Percentiles rank a stretch among this genome's conserved stretches.
These are phyloP conservation scores for Datnioides undecimradiatus DNA, from an alignment of 2,113 vertebrate genomes.

Conservation along the genomic window DNA sequence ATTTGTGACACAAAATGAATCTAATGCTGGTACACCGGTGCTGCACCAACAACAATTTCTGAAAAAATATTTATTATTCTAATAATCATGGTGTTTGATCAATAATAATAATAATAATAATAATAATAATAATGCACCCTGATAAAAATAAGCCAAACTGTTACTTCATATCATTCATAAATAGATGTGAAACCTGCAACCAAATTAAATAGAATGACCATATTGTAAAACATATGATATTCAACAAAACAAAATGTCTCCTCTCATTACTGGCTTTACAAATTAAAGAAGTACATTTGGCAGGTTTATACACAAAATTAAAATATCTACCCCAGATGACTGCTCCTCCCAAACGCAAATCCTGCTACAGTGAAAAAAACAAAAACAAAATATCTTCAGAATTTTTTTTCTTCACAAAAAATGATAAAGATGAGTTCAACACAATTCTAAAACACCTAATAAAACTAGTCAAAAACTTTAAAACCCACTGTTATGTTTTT, in stretches of 20 bases:
- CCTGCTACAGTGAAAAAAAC: constrained; percentile 91
- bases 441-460: constrained; percentile 97
- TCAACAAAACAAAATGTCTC: constrained; percentile 85
- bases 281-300: constrained; percentile 91
- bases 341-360: constrained; percentile 84
- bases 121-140: constrained; percentile 86
- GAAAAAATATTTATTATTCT: constrained; percentile 81
- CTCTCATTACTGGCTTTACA: constrained; percentile 87
- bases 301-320: constrained; percentile 90
- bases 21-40: constrained; percentile 81
- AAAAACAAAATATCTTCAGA: constrained; percentile 90
- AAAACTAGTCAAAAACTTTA: constrained; percentile 96
- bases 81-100: constrained; percentile 73
- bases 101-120: constrained; percentile 77
- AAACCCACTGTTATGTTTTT: constrained; percentile 86
- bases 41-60: constrained; percentile 80
- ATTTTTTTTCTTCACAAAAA: constrained; percentile 88
- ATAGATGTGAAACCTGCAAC: constrained; percentile 88
- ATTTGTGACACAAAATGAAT: constrained; percentile 88
- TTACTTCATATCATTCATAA: constrained; percentile 91
- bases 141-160: constrained; percentile 87
- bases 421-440: constrained; percentile 94
- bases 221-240: constrained; percentile 84
- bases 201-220: constrained; percentile 82
- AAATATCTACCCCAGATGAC: constrained; percentile 78